These are phyloP conservation scores for Melipona beecheii DNA, from an alignment of 2,888 invertebrate species.

Conservation along the genomic window DNA sequence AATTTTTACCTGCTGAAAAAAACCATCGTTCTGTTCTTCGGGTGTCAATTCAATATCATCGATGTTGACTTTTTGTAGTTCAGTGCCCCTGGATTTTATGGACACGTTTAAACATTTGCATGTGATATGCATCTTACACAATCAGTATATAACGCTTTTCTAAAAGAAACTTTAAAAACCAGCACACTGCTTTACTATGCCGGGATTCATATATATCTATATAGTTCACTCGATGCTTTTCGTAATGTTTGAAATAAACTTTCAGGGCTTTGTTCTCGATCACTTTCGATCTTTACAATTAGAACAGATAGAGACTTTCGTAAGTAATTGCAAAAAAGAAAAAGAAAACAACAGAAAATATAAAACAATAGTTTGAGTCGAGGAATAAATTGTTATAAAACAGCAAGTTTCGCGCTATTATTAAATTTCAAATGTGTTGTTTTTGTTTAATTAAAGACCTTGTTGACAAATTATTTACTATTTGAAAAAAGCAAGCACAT, in stretches of 20 bases:
- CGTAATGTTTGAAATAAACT: slow-evolving; percentile 7
- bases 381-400: slow-evolving; percentile 18
- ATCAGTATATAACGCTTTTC: slow-evolving; percentile 26
- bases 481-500: background rate
- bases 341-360: slow-evolving; percentile 26
- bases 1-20: slow-evolving; percentile 88
- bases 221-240: background rate
- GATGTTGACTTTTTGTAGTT: slow-evolving; percentile 86
- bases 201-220: slow-evolving; percentile 37
- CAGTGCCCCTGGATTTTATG: slow-evolving; percentile 87
- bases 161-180: slow-evolving; percentile 41
- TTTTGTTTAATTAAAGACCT: slow-evolving; percentile 4
- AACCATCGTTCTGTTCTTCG: slow-evolving; percentile 87
- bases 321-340: slow-evolving; percentile 9
- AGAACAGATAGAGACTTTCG: slow-evolving; percentile 3
- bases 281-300: slow-evolving; percentile 16
- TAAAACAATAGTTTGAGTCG: slow-evolving; percentile 21
- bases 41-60: slow-evolving; percentile 86
- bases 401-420: slow-evolving; percentile 31
- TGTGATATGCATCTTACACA: slow-evolving; percentile 84
- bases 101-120: slow-evolving; percentile 92
- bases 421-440: slow-evolving; percentile 31
- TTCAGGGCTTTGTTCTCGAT: background rate
- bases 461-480: slow-evolving; percentile 23
- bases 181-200: slow-evolving; percentile 38